Evolutionary conservation across 1,140 invertebrate species (phyloP).

Genomic region (Hylaeus anthracinus): DNA sequence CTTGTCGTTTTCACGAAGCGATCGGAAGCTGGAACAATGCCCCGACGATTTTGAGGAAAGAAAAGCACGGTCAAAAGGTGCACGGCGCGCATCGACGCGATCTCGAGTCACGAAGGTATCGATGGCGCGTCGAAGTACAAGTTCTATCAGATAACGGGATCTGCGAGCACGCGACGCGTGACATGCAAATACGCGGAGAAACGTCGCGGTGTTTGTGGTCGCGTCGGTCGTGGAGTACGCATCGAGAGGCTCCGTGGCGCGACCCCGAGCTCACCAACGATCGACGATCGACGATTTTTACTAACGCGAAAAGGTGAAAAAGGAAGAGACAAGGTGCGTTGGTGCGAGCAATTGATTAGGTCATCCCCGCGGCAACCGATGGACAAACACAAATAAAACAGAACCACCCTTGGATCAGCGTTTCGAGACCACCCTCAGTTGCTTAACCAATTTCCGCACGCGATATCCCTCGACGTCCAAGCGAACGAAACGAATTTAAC

Average conservation of each 20-base stretch:
- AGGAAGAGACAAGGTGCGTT: background rate
- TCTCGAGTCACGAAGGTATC: conserved; percentile 17
- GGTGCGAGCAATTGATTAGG: conserved; percentile 71
- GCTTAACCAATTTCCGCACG: conserved; percentile 45
- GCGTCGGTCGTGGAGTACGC: too few species aligned
- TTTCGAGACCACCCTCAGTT: conserved; percentile 40
- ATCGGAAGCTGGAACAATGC: background rate
- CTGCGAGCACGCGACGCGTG: conserved; percentile 8
- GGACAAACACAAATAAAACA: conserved; percentile 75
- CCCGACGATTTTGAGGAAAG: background rate
- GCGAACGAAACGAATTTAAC: too few species aligned
- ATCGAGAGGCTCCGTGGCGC: background rate
- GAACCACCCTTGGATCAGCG: background rate
- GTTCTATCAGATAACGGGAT: conserved; percentile 14
- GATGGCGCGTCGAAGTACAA: background rate
- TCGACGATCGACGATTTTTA: conserved; percentile 1
- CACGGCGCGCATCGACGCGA: background rate
- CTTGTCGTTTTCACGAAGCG: background rate
- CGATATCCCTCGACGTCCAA: conserved; percentile 10
- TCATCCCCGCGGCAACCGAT: conserved; percentile 79
- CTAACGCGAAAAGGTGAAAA: background rate
- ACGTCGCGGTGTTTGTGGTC: conserved; percentile 1
- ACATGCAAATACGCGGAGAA: conserved; percentile 25
- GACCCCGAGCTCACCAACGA: too few species aligned
- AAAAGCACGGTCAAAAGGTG: background rate